Base-by-base conservation (phyloP, 2,888 invertebrate species). In the Parascotia fuliginaria region DNA sequence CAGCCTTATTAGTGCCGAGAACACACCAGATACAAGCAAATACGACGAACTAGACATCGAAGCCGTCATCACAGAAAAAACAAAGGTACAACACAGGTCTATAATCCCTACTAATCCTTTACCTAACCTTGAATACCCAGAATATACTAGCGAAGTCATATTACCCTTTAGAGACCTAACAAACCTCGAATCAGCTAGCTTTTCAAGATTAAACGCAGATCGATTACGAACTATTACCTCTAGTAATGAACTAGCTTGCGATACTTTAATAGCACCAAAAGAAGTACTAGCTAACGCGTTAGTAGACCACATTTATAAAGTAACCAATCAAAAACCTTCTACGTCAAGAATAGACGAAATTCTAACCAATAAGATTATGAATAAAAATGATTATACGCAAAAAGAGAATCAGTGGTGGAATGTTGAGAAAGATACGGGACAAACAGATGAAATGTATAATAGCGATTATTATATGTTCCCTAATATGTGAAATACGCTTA, bases 51-150 rank as follows among this genome's bases (percentile, higher is more conserved):
- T 88, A 37, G 91, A 91, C 57, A 85, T 88, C 7, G 89, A 89
- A 65, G 69, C 81, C 0, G 82, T 81, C 70, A 85, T 85, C 81
- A 77, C 77, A 49, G 89, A 91, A 59, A 83, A 81, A 79, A 87
- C 85, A 12, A 91, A 92, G 92, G 92, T 92, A 92, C 91, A 92
- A 89, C 92, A 92, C 92, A 65, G 89, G 89, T 89, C 91, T 85
- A 78, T 64, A 55, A 37, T 80, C 83, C 89, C 78, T 83, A 89
- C 87, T 89, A 87, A 90, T 85, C 84, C 91, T 45, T 50, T 66
- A 73, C 87, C 87, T 82, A 85, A 87, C 81, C 62, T 55, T 43
- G 53, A 60, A n/a, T 69, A 69, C 47, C 63, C 65, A 1, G 63
- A 65, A 51, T 68, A 51, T 43, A 63, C 50, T 44, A 66, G 61